A percentile compares a stretch with the other conserved stretches of the same genome.
phyloP scores from a whole-genome alignment of 2,797 vertebrate species.

The Phrynocephalus forsythii region DNA sequence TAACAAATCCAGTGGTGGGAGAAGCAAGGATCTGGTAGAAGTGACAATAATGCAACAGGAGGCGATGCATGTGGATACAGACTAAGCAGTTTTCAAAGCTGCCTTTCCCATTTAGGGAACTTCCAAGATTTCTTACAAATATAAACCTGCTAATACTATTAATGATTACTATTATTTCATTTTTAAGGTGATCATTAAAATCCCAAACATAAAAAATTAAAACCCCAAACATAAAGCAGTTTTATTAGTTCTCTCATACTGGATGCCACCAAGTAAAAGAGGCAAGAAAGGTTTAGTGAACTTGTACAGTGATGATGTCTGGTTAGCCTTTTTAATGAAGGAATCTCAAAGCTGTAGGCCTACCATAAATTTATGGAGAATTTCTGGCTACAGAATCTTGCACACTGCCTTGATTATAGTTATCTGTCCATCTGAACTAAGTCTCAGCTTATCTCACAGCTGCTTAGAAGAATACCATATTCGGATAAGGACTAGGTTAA shows the following conservation, averaged over 20 bases:
- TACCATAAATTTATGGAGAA: neutral
- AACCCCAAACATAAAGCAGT: neutral
- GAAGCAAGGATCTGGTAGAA: neutral
- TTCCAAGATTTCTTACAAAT: neutral
- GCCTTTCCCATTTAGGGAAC: neutral
- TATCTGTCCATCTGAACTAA: neutral
- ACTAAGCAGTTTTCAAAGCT: neutral
- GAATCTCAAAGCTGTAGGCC: neutral
- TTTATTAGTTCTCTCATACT: neutral
- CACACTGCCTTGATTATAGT: neutral
- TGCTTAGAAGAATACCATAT: neutral
- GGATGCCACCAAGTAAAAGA: neutral
- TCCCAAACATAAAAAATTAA: neutral
- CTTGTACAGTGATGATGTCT: neutral
- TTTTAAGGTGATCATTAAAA: too few species aligned
- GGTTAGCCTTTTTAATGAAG: neutral
- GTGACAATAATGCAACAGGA: neutral
- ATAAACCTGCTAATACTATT: neutral
- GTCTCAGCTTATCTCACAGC: neutral
- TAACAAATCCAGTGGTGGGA: neutral
- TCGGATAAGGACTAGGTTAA: neutral
- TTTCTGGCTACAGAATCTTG: neutral
- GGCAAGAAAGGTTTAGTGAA: neutral
- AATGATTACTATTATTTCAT: neutral
- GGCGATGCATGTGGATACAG: too few species aligned